Conservation (phyloP, 2,113 vertebrate genomes). For the Toxostoma redivivum region DNA sequence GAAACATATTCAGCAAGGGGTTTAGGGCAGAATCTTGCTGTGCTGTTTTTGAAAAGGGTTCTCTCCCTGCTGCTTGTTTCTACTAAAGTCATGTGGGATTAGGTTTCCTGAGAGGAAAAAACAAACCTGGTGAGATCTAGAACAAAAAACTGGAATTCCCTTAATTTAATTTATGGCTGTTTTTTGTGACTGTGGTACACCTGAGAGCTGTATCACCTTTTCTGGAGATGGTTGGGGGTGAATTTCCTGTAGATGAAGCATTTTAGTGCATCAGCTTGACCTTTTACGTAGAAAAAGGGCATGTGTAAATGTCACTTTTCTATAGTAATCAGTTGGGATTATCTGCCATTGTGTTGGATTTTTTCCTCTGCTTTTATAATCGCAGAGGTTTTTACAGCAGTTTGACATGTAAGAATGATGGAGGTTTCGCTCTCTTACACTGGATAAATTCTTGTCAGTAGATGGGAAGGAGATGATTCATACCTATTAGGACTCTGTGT, state of each 20-base stretch:
- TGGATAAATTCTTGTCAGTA: neutral
- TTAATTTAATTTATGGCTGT: neutral
- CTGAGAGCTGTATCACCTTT: neutral
- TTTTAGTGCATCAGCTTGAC: constrained; percentile 1
- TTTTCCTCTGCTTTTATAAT: neutral
- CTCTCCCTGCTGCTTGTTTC: neutral
- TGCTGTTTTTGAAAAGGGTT: neutral
- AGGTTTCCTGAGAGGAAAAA: neutral
- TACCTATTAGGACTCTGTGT: neutral
- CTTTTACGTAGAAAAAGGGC: constrained; percentile 9
- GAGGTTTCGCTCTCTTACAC: neutral
- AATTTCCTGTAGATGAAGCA: neutral
- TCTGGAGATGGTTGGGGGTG: neutral
- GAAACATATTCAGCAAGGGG: neutral
- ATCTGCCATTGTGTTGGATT: neutral
- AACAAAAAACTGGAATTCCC: neutral
- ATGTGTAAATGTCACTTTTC: constrained; percentile 11
- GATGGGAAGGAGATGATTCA: neutral
- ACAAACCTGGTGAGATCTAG: neutral
- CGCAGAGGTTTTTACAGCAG: neutral
- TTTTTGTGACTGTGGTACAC: neutral
- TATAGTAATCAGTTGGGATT: neutral
- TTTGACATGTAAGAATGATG: neutral
- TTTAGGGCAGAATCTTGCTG: neutral
- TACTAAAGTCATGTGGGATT: neutral